These are phyloP conservation scores for Puffinus mauretanicus DNA, from an alignment of 2,113 vertebrate species.

Conservation along the genomic window DNA sequence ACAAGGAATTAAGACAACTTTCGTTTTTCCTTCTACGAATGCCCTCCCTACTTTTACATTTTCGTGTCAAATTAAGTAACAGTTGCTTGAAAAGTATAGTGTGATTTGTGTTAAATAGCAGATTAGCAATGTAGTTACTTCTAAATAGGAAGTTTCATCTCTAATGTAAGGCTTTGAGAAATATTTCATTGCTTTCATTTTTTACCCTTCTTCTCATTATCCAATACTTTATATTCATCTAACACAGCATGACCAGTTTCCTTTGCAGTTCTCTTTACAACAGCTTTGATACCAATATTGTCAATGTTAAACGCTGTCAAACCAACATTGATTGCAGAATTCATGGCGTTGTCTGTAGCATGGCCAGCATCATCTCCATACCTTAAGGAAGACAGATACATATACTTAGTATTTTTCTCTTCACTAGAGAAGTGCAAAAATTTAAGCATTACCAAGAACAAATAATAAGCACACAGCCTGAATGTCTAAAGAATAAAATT, in stretches of 20 bases:
- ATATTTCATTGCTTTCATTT: neutral
- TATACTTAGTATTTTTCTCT: neutral
- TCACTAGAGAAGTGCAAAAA: neutral
- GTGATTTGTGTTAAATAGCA: slow-evolving; percentile 17
- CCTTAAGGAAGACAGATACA: slow-evolving; percentile 72
- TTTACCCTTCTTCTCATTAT: slow-evolving; percentile 66
- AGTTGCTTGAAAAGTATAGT: slow-evolving; percentile 34
- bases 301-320: slow-evolving; percentile 93
- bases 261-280: slow-evolving; percentile 92
- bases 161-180: slow-evolving; percentile 61
- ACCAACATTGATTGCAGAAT: slow-evolving; percentile 94
- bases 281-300: slow-evolving; percentile 92
- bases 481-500: neutral
- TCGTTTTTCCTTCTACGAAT: neutral
- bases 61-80: neutral
- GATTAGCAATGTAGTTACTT: slow-evolving; percentile 13
- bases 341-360: slow-evolving; percentile 89
- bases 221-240: slow-evolving; percentile 87
- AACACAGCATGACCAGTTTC: slow-evolving; percentile 87
- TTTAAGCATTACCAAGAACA: neutral
- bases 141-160: slow-evolving; percentile 14
- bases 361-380: slow-evolving; percentile 90
- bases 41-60: neutral
- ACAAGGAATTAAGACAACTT: slow-evolving; percentile 14
- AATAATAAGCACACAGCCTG: neutral